phyloP scores from a whole-genome alignment of 2,797 vertebrate species.

The Lepilemur septentrionalis region DNA sequence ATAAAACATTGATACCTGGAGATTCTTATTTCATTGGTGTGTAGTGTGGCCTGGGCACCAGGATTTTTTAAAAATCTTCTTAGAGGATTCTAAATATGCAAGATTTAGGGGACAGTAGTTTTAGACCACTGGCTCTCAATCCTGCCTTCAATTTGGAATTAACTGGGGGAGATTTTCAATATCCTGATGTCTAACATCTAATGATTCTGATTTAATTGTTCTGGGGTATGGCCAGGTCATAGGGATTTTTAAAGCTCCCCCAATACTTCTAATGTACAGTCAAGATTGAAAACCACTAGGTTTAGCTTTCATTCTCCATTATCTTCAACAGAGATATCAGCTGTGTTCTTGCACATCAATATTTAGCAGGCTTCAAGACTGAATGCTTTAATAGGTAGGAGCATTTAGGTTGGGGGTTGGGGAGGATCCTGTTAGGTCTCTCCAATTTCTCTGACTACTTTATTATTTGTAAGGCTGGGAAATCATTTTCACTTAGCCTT shows the following conservation, averaged over 20 bases:
- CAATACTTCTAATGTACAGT: background rate
- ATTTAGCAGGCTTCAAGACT: background rate
- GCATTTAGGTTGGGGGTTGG: background rate
- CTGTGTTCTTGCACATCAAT: background rate
- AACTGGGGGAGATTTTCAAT: background rate
- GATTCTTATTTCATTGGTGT: background rate
- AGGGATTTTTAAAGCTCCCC: background rate
- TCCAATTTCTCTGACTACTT: background rate
- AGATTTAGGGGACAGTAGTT: background rate
- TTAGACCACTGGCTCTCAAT: conserved; percentile 6
- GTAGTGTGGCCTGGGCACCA: background rate
- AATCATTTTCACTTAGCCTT: background rate
- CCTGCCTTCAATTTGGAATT: background rate
- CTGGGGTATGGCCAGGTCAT: background rate
- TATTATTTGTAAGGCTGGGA: background rate
- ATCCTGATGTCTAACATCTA: background rate
- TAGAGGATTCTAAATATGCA: background rate
- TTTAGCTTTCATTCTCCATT: background rate
- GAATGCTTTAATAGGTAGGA: background rate
- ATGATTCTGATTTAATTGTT: background rate
- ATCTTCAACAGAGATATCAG: background rate
- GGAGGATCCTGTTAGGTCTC: background rate
- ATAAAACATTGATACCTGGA: background rate
- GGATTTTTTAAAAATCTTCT: background rate
- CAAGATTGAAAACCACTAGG: background rate